Conservation (phyloP, 2,797 vertebrate genomes). For the Eulemur rubriventer region DNA sequence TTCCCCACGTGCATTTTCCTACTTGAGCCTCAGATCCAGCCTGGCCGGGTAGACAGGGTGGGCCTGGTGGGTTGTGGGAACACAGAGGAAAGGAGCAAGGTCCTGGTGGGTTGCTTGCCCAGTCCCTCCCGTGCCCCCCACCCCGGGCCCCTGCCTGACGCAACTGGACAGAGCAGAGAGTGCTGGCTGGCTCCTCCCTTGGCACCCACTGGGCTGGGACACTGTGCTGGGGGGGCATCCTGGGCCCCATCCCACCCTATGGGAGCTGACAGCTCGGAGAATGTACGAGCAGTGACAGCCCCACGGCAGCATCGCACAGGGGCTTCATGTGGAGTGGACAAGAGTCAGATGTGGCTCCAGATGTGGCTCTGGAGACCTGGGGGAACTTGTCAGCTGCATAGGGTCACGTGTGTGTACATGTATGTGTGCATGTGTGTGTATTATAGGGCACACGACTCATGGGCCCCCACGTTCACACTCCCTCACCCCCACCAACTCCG, state of each 20-base stretch:
- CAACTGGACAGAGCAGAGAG: background rate
- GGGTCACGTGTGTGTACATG: background rate
- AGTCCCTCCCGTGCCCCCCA: background rate
- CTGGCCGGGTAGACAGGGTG: background rate
- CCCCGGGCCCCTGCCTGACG: background rate
- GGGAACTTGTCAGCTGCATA: background rate
- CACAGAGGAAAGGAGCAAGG: background rate
- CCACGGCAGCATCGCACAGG: rapidly evolving
- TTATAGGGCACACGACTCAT: background rate
- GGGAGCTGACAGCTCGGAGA: background rate
- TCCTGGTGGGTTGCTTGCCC: background rate
- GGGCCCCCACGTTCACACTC: background rate
- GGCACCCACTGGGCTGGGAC: no score
- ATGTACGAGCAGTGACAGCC: background rate
- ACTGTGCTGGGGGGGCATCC: background rate
- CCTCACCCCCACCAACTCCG: background rate
- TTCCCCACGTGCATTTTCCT: background rate
- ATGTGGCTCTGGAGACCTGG: background rate
- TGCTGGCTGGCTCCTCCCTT: background rate
- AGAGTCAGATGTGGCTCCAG: background rate
- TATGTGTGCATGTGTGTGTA: background rate
- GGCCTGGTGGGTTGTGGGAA: background rate
- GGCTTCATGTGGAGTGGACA: background rate
- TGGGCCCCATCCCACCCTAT: background rate
- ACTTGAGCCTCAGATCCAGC: background rate